Evolutionary conservation across 2,797 vertebrate genomes (phyloP).

Genomic region (Myotis findleyi): DNA sequence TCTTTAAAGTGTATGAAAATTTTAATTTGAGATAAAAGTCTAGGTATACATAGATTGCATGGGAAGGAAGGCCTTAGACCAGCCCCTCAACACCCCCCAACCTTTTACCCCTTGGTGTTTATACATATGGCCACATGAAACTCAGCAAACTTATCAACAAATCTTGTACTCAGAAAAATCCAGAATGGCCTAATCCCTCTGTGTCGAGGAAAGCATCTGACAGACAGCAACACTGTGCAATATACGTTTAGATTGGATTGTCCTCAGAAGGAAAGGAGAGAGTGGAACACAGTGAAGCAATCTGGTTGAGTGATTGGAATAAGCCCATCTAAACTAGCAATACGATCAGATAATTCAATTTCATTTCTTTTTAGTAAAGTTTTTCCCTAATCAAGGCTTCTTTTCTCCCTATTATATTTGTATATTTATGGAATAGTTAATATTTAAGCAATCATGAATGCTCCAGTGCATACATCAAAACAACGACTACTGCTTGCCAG

Average conservation of each 20-base stretch:
- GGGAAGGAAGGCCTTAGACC: background rate
- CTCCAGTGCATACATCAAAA: slow-evolving; percentile 82
- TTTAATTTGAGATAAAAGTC: background rate
- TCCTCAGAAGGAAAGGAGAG: background rate
- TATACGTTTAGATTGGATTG: background rate
- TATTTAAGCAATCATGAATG: slow-evolving; percentile 82
- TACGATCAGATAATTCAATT: slow-evolving; percentile 9
- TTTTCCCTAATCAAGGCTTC: slow-evolving; percentile 70
- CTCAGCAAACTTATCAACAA: slow-evolving; percentile 10
- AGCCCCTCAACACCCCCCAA: too few species aligned
- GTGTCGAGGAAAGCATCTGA: background rate
- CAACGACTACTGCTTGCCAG: slow-evolving; percentile 76
- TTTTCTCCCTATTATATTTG: slow-evolving; percentile 69
- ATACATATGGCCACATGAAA: background rate
- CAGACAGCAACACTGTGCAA: background rate
- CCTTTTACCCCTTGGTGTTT: background rate
- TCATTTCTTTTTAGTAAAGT: slow-evolving; percentile 45
- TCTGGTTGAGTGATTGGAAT: background rate
- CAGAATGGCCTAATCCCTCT: background rate
- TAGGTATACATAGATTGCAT: background rate
- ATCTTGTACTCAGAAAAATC: background rate
- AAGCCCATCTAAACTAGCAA: slow-evolving; percentile 13
- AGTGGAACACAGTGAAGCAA: background rate
- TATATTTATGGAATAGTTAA: slow-evolving; percentile 81
- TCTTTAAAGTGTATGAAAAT: background rate